Conservation (phyloP, 2,888 invertebrate species). For the Dysmachus trigonus region DNA sequence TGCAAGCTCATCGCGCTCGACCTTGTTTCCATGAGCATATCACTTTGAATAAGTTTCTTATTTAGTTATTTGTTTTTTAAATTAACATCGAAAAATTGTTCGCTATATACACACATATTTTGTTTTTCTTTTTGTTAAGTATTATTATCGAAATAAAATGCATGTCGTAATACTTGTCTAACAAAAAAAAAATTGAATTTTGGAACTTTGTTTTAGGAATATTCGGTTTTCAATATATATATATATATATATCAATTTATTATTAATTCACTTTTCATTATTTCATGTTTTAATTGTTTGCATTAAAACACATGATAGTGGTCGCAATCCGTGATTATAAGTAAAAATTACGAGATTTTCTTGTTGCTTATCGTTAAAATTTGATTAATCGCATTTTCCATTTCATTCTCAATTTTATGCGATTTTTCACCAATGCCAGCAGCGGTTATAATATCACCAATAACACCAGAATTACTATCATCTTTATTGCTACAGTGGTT, state of each 20-base stretch:
- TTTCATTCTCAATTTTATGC: constrained; percentile 43
- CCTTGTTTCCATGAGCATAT: not conserved
- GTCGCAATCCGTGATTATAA: not conserved
- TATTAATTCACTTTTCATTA: not conserved
- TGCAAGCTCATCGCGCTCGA: not conserved
- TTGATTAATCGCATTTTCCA: constrained; percentile 46
- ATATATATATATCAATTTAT: not conserved
- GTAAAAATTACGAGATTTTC: constrained; percentile 11
- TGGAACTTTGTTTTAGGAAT: constrained; percentile 19
- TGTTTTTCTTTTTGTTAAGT: not conserved
- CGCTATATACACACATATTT: not conserved
- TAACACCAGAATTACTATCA: not conserved
- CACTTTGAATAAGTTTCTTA: not conserved
- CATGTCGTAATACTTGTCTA: not conserved
- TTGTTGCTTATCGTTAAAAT: constrained; percentile 46
- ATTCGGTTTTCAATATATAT: not conserved
- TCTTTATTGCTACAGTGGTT: not conserved
- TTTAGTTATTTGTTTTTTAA: not conserved
- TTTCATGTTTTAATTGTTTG: not conserved
- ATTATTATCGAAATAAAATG: not conserved
- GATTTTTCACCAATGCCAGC: not conserved
- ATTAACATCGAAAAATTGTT: not conserved
- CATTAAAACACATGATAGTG: not conserved
- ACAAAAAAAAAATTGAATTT: not conserved
- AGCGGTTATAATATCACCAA: not conserved